Conservation (phyloP, 1,140 invertebrate species). For the Meloidogyne chitwoodi region DNA sequence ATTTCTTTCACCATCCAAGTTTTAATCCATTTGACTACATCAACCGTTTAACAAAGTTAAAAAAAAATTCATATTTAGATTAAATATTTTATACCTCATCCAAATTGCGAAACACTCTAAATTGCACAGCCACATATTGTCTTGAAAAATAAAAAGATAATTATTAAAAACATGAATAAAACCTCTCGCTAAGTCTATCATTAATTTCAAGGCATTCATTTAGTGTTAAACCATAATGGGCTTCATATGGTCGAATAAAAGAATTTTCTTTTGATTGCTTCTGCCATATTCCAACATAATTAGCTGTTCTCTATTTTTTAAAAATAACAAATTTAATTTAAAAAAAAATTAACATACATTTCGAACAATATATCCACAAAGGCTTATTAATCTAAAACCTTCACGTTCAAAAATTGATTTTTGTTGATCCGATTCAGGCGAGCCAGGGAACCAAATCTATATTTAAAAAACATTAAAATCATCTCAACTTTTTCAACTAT, state of each 20-base stretch:
- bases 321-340: background rate
- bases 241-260: conserved; percentile 26
- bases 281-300: conserved; percentile 57
- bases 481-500: background rate
- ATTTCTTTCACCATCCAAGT: too few species aligned
- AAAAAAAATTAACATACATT: conserved; percentile 17
- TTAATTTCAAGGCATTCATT: conserved; percentile 53
- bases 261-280: conserved; percentile 39
- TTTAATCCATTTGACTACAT: background rate
- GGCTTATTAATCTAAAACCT: conserved; percentile 46
- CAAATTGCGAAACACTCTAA: conserved; percentile 53
- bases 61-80: too few species aligned
- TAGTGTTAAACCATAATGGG: conserved; percentile 54
- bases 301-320: conserved; percentile 30
- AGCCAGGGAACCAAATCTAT: conserved; percentile 58
- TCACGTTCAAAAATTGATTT: conserved; percentile 49
- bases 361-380: conserved; percentile 51
- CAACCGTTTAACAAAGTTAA: too few species aligned
- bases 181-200: conserved; percentile 13
- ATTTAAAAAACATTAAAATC: conserved; percentile 11
- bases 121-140: conserved; percentile 52
- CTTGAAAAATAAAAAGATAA: conserved; percentile 27
- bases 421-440: conserved; percentile 50
- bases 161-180: background rate
- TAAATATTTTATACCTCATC: conserved; percentile 36